phyloP scores from a whole-genome alignment of 2,888 invertebrate species.

The Cerceris rybyensis region DNA sequence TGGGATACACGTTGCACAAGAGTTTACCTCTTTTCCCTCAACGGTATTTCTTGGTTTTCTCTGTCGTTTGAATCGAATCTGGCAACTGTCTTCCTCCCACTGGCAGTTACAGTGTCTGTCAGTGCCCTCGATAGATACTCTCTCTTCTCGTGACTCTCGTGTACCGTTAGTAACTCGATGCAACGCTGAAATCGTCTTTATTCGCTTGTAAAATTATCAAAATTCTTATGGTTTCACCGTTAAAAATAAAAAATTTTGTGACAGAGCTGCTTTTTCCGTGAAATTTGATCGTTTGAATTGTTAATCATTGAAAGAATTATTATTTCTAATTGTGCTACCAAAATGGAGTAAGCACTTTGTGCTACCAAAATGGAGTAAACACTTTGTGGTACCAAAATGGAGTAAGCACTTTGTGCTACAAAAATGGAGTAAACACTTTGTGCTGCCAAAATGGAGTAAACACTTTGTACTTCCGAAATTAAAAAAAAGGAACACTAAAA shows the following conservation, averaged over 20 bases:
- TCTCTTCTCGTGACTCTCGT: neutral
- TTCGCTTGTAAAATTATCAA: neutral
- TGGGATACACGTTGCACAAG: slow-evolving; percentile 14
- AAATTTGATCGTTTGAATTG: too few relatives aligned
- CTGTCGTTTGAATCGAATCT: too few relatives aligned
- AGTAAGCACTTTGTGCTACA: neutral
- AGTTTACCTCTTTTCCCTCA: neutral
- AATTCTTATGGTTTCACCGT: too few relatives aligned
- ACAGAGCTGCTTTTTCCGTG: too few relatives aligned
- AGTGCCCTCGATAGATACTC: slow-evolving; percentile 23
- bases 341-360: neutral
- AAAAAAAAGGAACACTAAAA: neutral
- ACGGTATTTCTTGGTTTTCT: too few relatives aligned
- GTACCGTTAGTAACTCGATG: neutral
- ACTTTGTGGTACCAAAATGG: neutral
- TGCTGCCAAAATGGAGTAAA: neutral
- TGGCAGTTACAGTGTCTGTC: neutral
- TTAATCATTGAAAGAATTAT: neutral
- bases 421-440: neutral
- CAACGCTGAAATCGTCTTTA: neutral
- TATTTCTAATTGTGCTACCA: neutral
- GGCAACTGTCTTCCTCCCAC: slow-evolving; percentile 16
- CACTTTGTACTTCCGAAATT: neutral
- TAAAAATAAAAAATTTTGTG: too few relatives aligned
- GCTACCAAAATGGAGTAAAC: neutral